Evolutionary conservation across 2,797 vertebrate genomes (phyloP), one percentile per base, ranked within the genome.

Genomic region (Eospalax fontanierii): DNA sequence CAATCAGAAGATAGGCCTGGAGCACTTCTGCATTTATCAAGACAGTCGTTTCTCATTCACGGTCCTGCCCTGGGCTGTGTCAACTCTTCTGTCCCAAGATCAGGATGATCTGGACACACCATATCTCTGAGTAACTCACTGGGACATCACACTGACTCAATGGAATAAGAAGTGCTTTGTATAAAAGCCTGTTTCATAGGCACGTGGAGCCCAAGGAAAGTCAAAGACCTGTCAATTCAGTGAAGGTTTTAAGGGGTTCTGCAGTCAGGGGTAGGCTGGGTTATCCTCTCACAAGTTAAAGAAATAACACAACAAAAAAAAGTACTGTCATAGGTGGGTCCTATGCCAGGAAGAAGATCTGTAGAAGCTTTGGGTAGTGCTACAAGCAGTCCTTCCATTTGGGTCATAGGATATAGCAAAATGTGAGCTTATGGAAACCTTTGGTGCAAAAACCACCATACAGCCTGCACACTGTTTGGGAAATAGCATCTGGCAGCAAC

Each of bases 1-100:
- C 54, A 66, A 9, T 76, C 81, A 85, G 90, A 81, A 71, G 83
- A 75, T 30, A 63, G 57, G 61, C 30, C 80, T 66, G 88, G 50
- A 87, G 61, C 43, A 75, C 78, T 8, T n/a, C 92, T 86, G 46
- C 33, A 26, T 38, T 65, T 57, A 66, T n/a, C 14, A 38, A 50
- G 46, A 33, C 63, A 70, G 66, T 16, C 33, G 38, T 40, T 63
- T 30, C 6, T 65, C 57, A 43, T 35, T 65, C 65, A 70, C 18
- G 50, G 63, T 66, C 73, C 85, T 73, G 76, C 65, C 26, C 15
- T 28, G 1, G 65, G 54, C 63, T 76, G 11, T 82, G 73, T 65
- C 35, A 26, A 79, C 71, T 61, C 74, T 66, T 19, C 71, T n/a
- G 46, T 74, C 57, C 61, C 6, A 43, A 70, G 46, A 33, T 30